Base-by-base conservation (phyloP, 2,113 vertebrate genomes). In the Probosciger aterrimus region DNA sequence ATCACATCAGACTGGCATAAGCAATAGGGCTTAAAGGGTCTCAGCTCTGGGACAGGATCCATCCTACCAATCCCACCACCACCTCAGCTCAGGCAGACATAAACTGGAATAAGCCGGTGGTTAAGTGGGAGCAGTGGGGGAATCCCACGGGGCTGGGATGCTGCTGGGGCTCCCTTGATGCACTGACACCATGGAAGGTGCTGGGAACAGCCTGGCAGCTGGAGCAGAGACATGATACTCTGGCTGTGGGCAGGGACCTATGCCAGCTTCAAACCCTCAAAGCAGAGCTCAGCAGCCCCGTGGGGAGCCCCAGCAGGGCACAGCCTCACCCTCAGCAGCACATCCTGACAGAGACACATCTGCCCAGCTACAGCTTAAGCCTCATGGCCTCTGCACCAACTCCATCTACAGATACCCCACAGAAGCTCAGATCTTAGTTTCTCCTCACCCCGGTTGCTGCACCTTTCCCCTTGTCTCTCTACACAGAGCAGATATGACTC, bases 151-250 rank as follows among this genome's bases (percentile, higher is more conserved):
- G n/a, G 60, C 60, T 1, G 0, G 60, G 39, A 79, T 69, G 35
- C 46, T 46, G 52, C 39, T 7, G 5, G 62, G 18, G 59, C 52
- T 83, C 76, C 71, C 71, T 1, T 0, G 31, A 4, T 30, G 47
- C 39, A 64, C 1, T 1, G 2, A 33, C 4, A 7, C 44, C 2
- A 0, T 2, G 2, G 28, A 1, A 0, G 47, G 63, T 60, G 53
- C 68, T 2, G 11, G 49, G 47, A 79, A 28, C 11, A 82, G 57
- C 33, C 70, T 37, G 33, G 67, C 71, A 62, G 59, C 39, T 2
- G 0, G 43, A 70, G 23, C 7, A 1, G 76, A 75, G 80, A 37
- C 1, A 3, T 3, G 11, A 70, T 14, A n/a, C 12, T 31, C 1
- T 3, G 71, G 83, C 65, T 1, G 1, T 57, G 60, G 19, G 55